phyloP scores from a whole-genome alignment of 2,113 vertebrate genomes.

The Corythoichthys intestinalis region DNA sequence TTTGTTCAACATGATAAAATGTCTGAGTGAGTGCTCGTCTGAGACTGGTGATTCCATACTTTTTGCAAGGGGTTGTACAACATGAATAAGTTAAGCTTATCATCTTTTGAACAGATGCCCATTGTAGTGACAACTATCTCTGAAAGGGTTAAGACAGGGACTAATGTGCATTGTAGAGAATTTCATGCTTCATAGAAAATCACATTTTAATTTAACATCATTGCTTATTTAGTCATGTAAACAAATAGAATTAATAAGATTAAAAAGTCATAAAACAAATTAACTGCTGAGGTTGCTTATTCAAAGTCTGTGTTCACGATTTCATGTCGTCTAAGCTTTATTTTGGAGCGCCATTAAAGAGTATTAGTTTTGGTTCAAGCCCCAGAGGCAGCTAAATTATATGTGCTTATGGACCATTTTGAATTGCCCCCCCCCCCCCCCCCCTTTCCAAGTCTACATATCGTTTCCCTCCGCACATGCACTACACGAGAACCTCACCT shows the following conservation, averaged over 20 bases:
- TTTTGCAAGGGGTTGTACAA: too few relatives aligned
- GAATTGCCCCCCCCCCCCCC: too few relatives aligned
- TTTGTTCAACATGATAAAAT: too few relatives aligned
- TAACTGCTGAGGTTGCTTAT: conserved; percentile 7
- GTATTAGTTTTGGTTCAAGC: conserved; percentile 33
- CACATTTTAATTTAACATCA: neutral
- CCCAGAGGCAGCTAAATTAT: conserved; percentile 19
- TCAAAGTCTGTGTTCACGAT: conserved; percentile 27
- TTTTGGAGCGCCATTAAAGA: conserved; percentile 29
- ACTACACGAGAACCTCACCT: conserved; percentile 45
- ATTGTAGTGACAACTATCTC: too few relatives aligned
- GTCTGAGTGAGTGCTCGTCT: too few relatives aligned
- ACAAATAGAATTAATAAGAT: neutral
- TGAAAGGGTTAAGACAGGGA: neutral
- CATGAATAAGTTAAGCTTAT: too few relatives aligned
- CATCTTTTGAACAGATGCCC: too few relatives aligned
- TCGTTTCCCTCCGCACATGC: conserved; percentile 8
- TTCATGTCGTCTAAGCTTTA: conserved; percentile 37
- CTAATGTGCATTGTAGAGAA: neutral
- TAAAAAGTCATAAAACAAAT: neutral
- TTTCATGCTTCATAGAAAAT: neutral
- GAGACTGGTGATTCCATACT: too few relatives aligned
- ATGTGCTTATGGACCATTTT: conserved; percentile 13
- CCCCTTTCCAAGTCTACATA: neutral
- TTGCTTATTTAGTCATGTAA: neutral